phyloP scores from a whole-genome alignment of 2,113 vertebrate species.

The Podarcis cretensis region DNA sequence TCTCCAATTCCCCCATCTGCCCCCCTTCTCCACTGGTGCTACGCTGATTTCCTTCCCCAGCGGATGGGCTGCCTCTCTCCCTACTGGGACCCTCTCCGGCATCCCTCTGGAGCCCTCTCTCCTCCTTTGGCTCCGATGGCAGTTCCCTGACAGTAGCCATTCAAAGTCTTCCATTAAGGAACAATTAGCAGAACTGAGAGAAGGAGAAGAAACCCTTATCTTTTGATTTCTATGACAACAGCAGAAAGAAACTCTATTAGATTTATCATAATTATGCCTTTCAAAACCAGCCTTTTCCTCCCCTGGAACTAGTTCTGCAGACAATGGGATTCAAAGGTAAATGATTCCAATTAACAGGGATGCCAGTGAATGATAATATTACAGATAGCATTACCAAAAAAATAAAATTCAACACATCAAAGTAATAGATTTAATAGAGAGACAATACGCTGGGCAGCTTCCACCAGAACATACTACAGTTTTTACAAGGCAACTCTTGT shows the following conservation, averaged over 20 bases:
- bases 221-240: neutral
- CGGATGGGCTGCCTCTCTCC: too few species aligned
- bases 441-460: rapidly evolving
- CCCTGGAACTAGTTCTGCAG: neutral
- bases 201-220: neutral
- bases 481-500: neutral
- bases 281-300: constrained; percentile 25
- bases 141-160: too few species aligned
- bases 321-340: constrained; percentile 23
- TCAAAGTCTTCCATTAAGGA: constrained; percentile 4
- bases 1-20: too few species aligned
- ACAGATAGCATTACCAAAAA: too few species aligned
- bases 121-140: too few species aligned
- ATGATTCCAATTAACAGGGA: constrained; percentile 24
- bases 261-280: neutral
- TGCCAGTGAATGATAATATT: neutral
- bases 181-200: neutral
- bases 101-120: too few species aligned
- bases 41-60: too few species aligned
- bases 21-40: too few species aligned
- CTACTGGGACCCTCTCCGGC: too few species aligned
- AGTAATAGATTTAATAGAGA: neutral
- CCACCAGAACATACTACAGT: neutral
- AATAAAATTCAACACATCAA: neutral
- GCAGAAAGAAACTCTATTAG: constrained; percentile 24